Evolutionary conservation across 2,797 vertebrate species (phyloP), one percentile per base, ranked within the genome.

Genomic region (Hirundo rustica): DNA sequence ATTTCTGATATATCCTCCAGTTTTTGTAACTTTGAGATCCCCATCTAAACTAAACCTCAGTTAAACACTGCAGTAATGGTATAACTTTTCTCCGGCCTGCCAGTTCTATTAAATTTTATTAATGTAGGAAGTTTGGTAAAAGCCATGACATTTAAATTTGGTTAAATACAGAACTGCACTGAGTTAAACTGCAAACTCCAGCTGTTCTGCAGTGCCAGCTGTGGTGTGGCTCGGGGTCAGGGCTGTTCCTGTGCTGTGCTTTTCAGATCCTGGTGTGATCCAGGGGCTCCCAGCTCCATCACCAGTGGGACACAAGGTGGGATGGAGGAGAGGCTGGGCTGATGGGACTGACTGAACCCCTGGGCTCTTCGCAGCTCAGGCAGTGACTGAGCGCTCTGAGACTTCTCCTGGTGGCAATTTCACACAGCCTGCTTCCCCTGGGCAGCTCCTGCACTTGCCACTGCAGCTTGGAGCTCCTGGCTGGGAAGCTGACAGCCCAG

Each of bases 361-460:
- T 0, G 6, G 19, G 47, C 30, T 38, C 27, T 74, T 42, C 30
- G 32, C 25, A 20, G 55, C 12, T 15, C 5, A 58, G 44, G 21
- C 27, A 32, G 30, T 13, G 16, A 23, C 38, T 57, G 9, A 12
- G 42, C 40, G 64, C 64, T 70, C 47, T 1, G 1, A 19, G 17
- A 2, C 58, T 12, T 26, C 11, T 75, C 54, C 51, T 38, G 50
- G 5, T 4, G 45, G 29, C 22, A 45, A 9, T 45, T 15, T 16
- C 19, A 15, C 13, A 1, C 3, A 7, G 16, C 4, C 38, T 10
- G 26, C 3, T 16, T n/a, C 9, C 54, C 34, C 13, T 23, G 3
- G 20, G 62, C 71, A n/a, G 32, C 71, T 55, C 55, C 62, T 16
- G 30, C 21, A 13, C 32, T 1, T 45, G 47, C 27, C 47, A 4